phyloP scores from a whole-genome alignment of 2,888 invertebrate species.

The Heliconius hortense region DNA sequence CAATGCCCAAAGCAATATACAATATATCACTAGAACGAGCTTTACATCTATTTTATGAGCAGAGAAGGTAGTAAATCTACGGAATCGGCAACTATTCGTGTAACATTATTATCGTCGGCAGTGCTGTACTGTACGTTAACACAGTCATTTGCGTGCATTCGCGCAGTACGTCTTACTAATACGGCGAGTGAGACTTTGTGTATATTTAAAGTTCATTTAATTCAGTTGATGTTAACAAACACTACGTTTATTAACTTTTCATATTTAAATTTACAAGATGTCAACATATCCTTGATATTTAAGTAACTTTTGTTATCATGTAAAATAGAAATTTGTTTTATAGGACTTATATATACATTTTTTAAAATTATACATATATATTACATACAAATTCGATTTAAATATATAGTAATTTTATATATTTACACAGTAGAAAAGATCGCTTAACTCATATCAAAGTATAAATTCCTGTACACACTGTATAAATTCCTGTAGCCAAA shows the following conservation, averaged over 20 bases:
- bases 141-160: conserved; percentile 38
- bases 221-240: conserved; percentile 30
- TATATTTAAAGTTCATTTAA: conserved; percentile 34
- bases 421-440: background rate
- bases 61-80: conserved; percentile 36
- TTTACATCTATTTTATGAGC: conserved; percentile 31
- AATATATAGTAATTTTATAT: background rate
- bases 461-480: background rate
- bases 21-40: conserved; percentile 23
- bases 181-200: conserved; percentile 32
- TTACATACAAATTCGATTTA: no score
- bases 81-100: conserved; percentile 32
- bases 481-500: conserved; percentile 6
- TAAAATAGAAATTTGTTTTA: background rate
- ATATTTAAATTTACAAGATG: conserved; percentile 16
- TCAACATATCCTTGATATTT: conserved; percentile 11
- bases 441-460: background rate
- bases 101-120: conserved; percentile 38
- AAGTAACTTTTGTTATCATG: background rate
- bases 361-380: no score
- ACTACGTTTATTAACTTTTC: conserved; percentile 4
- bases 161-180: conserved; percentile 39
- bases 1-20: conserved; percentile 10
- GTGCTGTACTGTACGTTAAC: conserved; percentile 34
- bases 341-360: background rate